Evolutionary conservation across 2,888 invertebrate species (phyloP).

Genomic region (Neoscelio sp.): DNA sequence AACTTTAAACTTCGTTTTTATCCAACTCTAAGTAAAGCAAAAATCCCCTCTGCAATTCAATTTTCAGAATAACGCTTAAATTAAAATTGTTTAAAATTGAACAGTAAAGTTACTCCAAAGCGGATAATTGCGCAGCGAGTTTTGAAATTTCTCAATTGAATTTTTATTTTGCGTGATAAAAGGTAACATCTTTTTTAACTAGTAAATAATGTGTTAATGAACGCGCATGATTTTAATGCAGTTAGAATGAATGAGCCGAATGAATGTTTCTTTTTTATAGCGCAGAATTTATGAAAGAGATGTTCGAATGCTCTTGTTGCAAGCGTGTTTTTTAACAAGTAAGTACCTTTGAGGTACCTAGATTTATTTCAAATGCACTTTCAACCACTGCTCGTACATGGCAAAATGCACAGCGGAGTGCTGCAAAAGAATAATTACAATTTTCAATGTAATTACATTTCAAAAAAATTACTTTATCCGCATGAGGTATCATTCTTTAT

Average conservation of each 20-base stretch:
- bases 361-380: constrained; percentile 10
- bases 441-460: constrained; percentile 13
- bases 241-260: constrained; percentile 18
- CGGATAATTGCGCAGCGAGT: no score
- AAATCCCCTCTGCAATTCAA: no score
- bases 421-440: constrained; percentile 14
- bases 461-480: constrained; percentile 3
- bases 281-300: not conserved
- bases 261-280: constrained; percentile 10
- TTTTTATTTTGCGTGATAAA: no score
- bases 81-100: not conserved
- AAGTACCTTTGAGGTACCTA: constrained; percentile 11
- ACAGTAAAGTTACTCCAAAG: constrained; percentile 20
- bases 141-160: no score
- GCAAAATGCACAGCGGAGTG: constrained; percentile 3
- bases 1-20: not conserved
- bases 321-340: constrained; percentile 5
- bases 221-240: constrained; percentile 14
- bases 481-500: not conserved
- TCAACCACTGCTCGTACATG: constrained; percentile 1
- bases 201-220: constrained; percentile 8
- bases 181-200: no score
- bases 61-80: no score
- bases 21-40: no score
- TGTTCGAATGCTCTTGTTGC: not conserved